Evolutionary conservation across 2,888 invertebrate genomes (phyloP), one percentile per base, ranked within the genome.

Genomic region (Agonopterix alstromeriana): DNA sequence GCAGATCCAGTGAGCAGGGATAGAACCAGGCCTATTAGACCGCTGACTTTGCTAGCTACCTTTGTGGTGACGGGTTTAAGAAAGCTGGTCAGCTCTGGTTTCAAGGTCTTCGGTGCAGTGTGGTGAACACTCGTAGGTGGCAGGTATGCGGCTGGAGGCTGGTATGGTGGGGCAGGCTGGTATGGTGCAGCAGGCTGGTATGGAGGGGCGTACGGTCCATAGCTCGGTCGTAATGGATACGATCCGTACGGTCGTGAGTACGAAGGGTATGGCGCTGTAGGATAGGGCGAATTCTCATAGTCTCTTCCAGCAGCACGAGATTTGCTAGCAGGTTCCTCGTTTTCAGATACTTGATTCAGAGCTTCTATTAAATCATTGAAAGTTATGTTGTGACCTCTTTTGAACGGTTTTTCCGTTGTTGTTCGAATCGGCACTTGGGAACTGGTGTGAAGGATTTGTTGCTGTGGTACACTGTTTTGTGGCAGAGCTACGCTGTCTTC

Each of bases 1-100:
- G 67, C 52, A 1, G 77, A 67, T 11, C 85, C 79, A 0, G 73
- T 69, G 14, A 88, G 58, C 8, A 87, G 61, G 27, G 79, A 63
- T 11, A 83, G 58, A 8, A 82, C 65, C 43, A 88, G 61, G 14
- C 78, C 67, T 35, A 84, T 66, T 41, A 89, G 57, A 36, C 82
- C 78, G 43, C 72, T 74, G 46, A 77, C 57, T 70, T 85, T 87
- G 40, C 66, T 64, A 1, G 80, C 65, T 43, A 68, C 67, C 58
- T 80, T 83, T 3, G 70, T 62, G 9, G 76, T 58, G 8, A 75
- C 60, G 38, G 86, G 78, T 50, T 79, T 71, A 9, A 79, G 56
- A 10, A 86, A 51, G 36, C 70, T 65, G 14, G 67, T 58, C 36
- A 77, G 51, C 45, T 68, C 67, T 35, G 70, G 64, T 52, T 73